Evolutionary conservation across 2,113 vertebrate species (phyloP).

Genomic region (Chloropsis cyanopogon): DNA sequence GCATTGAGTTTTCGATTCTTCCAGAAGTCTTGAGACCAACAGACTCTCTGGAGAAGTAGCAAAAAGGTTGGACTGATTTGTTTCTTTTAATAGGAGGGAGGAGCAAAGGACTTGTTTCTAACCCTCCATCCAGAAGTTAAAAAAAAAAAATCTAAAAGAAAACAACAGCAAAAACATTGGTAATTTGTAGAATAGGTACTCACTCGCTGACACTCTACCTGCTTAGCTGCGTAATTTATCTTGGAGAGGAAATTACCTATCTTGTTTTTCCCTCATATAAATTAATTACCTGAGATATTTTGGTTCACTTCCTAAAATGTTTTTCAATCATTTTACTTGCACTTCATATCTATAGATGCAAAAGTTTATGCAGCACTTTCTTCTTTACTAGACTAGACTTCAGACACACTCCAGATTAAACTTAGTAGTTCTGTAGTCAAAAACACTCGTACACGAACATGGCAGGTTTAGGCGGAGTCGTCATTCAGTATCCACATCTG

Average conservation of each 20-base stretch:
- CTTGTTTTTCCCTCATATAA: background rate
- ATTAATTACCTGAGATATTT: background rate
- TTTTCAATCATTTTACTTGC: background rate
- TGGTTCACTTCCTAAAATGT: background rate
- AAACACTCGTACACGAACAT: background rate
- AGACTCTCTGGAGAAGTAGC: background rate
- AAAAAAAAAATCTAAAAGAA: background rate
- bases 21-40: background rate
- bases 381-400: background rate
- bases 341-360: background rate
- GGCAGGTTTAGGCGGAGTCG: background rate
- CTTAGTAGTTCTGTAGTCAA: background rate
- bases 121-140: rapidly evolving
- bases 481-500: background rate
- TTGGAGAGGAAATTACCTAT: background rate
- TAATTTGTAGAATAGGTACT: background rate
- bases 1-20: background rate
- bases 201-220: background rate
- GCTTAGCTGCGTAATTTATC: background rate
- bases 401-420: background rate
- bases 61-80: background rate
- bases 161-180: background rate
- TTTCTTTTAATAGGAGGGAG: background rate
- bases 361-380: background rate
- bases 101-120: background rate